Evolutionary conservation across 2,888 invertebrate genomes (phyloP), one percentile per base, ranked within the genome.

Genomic region (Didymodactylos carnosus): DNA sequence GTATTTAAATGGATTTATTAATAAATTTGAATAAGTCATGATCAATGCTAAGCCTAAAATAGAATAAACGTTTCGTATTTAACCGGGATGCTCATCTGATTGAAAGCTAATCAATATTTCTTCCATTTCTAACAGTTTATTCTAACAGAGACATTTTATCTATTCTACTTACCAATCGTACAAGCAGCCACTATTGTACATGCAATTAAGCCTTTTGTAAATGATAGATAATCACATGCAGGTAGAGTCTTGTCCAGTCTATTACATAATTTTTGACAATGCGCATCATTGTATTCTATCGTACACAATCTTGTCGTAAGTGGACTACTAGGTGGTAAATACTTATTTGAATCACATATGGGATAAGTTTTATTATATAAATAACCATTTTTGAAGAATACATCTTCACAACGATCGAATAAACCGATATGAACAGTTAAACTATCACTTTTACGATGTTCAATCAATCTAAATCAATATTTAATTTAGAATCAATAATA

Each of bases 161-260:
- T n/a, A n/a, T n/a, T n/a, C n/a, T n/a, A n/a, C n/a, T n/a, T n/a
- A n/a, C n/a, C n/a, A 35, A 62, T 19, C n/a, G 19, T 19, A 62
- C 11, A 8, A 62, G 35, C 62, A 35, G 62, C 35, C 8, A 62
- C 35, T n/a, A 62, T 62, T 62, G 62, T 62, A 62, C 62, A 35
- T n/a, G 62, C 19, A 1, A 62, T 62, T 19, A 62, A n/a, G 11
- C 62, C 62, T 62, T 62, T 62, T 35, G 35, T 19, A 19, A 62
- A 35, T 7, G 62, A 19, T n/a, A 35, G 35, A 62, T 62, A 62
- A 62, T 62, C 62, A 62, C 62, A 62, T 3, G 29, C 19, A 62
- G 16, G n/a, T 19, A 10, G 35, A n/a, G 29, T 62, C 6, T 35
- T 7, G 10, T 6, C 8, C 2, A 4, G 27, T n/a, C n/a, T n/a